These are phyloP conservation scores for Serinus canaria DNA, from an alignment of 2,113 vertebrate species.

Conservation along the genomic window DNA sequence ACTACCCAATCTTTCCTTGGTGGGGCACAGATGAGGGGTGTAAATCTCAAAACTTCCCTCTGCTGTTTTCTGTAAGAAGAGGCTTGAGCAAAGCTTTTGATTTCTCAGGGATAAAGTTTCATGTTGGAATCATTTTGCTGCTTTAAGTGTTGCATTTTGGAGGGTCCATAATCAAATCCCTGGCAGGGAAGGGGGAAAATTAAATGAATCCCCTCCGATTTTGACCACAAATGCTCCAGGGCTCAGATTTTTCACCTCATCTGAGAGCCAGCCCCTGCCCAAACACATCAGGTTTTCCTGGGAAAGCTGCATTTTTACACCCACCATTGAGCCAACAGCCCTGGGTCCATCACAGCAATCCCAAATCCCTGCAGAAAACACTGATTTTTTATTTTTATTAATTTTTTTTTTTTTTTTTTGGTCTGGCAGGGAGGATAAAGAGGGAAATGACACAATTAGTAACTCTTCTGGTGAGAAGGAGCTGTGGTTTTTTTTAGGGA, in stretches of 20 bases:
- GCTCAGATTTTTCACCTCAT: background rate
- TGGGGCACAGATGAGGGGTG: background rate
- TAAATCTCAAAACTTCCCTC: background rate
- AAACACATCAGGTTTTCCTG: background rate
- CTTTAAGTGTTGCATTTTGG: background rate
- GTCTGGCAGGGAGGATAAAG: background rate
- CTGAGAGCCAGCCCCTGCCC: background rate
- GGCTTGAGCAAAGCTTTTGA: background rate
- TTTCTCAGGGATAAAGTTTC: background rate
- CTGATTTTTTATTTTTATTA: too few relatives aligned
- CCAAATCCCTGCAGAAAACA: background rate
- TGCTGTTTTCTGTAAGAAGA: background rate
- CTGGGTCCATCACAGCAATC: fast-evolving
- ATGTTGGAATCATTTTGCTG: background rate
- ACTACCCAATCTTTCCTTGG: fast-evolving
- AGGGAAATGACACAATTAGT: background rate
- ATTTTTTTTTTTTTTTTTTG: background rate
- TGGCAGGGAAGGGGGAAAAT: background rate
- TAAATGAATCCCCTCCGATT: background rate
- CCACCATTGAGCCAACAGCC: fast-evolving
- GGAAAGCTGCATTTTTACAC: background rate
- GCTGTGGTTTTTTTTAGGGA: background rate
- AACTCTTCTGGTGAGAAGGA: fast-evolving
- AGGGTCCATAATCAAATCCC: background rate
- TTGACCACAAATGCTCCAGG: background rate